Base-by-base conservation (phyloP, 2,797 vertebrate species). In the Craterocephalus amniculus region DNA sequence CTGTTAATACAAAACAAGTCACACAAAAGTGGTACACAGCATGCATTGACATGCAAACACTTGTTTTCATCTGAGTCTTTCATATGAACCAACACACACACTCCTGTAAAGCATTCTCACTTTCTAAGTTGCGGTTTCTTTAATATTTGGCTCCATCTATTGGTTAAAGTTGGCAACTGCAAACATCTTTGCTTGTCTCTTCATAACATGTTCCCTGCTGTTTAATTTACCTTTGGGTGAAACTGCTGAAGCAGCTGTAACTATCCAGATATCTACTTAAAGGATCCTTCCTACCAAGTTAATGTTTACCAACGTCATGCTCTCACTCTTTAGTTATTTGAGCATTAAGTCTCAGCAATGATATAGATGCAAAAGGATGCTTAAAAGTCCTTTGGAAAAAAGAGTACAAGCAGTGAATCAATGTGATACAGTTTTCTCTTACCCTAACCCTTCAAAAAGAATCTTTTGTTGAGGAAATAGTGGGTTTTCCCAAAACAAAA, bases 131-230 rank as follows among this genome's bases (percentile, higher is more conserved):
- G 27, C 1, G 1, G n/a, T 20, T 29, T 51, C 26, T 0, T 10
- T 70, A 40, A 5, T 38, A 13, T 63, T 71, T 79, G 56, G 59
- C 59, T 59, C 72, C 59, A 71, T 71, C 78, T 79, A 26, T 6
- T 67, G 72, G 78, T 51, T 6, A 55, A 27, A 4, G 1, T 34
- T 16, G 29, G 12, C 1, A 26, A 18, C 31, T 56, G 59, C 60
- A 75, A 58, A 7, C 13, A 4, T 38, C 1, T 0, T 0, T n/a
- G 1, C 12, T 40, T 2, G 2, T 52, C 24, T 5, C 48, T 27
- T 4, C 11, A 40, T 40, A 16, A 1, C 5, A 18, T 40, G 16
- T 40, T 40, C 14, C 18, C 1, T 43, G 5, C 4, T 43, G 40
- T 43, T 2, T 43, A 43, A 43, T 4, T 16, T 40, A n/a, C n/a